phyloP scores from a whole-genome alignment of 2,888 invertebrate genomes.

The Volucella bombylans region DNA sequence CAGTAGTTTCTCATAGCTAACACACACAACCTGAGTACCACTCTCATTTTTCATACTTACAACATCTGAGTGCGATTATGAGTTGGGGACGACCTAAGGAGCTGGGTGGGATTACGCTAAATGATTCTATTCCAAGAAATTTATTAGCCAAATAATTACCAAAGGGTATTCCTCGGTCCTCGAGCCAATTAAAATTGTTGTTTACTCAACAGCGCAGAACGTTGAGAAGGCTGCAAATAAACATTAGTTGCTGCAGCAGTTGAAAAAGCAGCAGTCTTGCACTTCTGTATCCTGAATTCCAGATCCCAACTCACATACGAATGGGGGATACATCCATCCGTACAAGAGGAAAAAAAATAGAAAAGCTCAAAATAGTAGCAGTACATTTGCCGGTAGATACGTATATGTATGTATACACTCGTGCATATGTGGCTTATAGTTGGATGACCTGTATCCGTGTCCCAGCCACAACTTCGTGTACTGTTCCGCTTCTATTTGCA shows the following conservation, averaged over 20 bases:
- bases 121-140: slow-evolving; percentile 67
- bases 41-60: slow-evolving; percentile 51
- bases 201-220: slow-evolving; percentile 63
- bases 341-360: slow-evolving; percentile 5
- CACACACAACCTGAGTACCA: slow-evolving; percentile 40
- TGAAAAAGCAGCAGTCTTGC: slow-evolving; percentile 18
- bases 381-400: too few species aligned
- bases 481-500: slow-evolving; percentile 46
- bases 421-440: slow-evolving; percentile 24
- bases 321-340: neutral
- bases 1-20: slow-evolving; percentile 10
- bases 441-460: slow-evolving; percentile 66
- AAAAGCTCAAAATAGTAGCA: neutral
- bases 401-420: slow-evolving; percentile 40
- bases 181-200: slow-evolving; percentile 65
- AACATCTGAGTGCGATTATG: slow-evolving; percentile 19
- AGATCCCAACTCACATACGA: too few species aligned
- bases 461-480: neutral
- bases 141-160: slow-evolving; percentile 68
- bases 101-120: slow-evolving; percentile 40
- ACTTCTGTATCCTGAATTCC: slow-evolving; percentile 2
- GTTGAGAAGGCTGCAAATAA: slow-evolving; percentile 65
- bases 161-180: slow-evolving; percentile 53
- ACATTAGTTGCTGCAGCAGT: slow-evolving; percentile 53
- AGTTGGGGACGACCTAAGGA: slow-evolving; percentile 19